Evolutionary conservation across 37 sponge, comb jelly and placozoan species (phyloP), one percentile per base, ranked within the genome.

Genomic region (Halichondria panicea): DNA sequence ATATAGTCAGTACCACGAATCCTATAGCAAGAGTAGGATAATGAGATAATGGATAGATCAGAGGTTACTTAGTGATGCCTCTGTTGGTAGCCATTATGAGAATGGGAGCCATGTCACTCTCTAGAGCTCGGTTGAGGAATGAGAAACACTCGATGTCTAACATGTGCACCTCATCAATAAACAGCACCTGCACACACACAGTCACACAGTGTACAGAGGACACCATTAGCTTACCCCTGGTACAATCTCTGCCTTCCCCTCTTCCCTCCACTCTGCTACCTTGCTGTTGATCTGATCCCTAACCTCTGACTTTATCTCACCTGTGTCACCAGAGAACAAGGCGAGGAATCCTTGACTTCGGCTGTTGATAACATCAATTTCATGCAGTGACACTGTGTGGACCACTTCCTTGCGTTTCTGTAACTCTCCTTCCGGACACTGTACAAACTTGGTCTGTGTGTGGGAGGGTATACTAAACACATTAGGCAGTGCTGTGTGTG

Each of bases 121-220:
- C 98, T 44, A 97, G 82, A 0, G 98, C 98, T 68, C 95, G 84
- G 73, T 97, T 94, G n/a, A 97, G 86, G 79, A 84, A 97, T 21
- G 98, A 94, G 88, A 97, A 97, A 64, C 98, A 97, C 86, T 97
- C 98, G 27, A 97, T 97, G 59, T 97, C 98, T 80, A 97, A 63
- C 98, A 97, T 97, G 89, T 97, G 98, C 21, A 97, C 95, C 71
- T 97, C 98, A 46, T 97, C 98, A 79, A 97, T 89, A 78, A 97
- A 97, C 66, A 97, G 70, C 43, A 97, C 92, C 92, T 91, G 48
- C 67, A 78, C 55, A 6, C 4, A 27, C 63, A 55, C 37, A 55
- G 27, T n/a, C 55, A 71, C 55, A 31, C 4, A 38, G 22, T 4
- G 34, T 22, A 59, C 64, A 63, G 42, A 18, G 15, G 52, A 11